A percentile compares a stretch with the other conserved stretches of the same genome.
phyloP scores from a whole-genome alignment of 2,113 vertebrate genomes.

The Oenanthe melanoleuca region DNA sequence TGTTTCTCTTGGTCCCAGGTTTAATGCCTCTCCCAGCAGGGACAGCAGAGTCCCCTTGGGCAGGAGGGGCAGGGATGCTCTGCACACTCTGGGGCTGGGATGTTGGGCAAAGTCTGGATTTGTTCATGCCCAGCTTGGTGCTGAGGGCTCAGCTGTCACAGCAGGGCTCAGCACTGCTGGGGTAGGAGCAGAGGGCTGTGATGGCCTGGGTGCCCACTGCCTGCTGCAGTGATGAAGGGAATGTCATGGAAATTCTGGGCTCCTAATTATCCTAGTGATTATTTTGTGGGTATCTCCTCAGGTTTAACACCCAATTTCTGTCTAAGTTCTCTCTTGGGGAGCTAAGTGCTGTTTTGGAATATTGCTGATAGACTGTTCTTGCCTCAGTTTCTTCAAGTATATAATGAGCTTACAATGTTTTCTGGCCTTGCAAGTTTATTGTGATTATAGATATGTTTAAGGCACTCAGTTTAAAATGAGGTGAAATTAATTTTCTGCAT shows the following conservation, averaged over 20 bases:
- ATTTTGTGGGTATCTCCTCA: neutral
- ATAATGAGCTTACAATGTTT: neutral
- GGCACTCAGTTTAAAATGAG: neutral
- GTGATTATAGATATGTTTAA: neutral
- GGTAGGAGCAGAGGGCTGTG: neutral
- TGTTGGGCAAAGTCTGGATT: neutral
- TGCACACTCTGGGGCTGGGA: neutral
- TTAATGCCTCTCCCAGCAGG: neutral
- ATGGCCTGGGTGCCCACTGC: neutral
- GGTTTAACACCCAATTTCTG: neutral
- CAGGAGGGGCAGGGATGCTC: neutral
- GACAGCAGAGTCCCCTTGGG: neutral
- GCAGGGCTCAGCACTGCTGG: neutral
- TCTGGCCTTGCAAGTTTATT: neutral
- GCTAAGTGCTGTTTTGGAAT: neutral
- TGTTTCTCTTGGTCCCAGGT: neutral
- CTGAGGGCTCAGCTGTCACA: neutral
- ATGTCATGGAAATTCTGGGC: neutral
- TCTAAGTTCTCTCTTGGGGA: neutral
- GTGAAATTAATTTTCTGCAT: neutral
- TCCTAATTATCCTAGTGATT: neutral
- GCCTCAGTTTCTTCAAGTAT: neutral
- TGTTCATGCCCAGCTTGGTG: accelerated
- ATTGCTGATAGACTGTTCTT: neutral
- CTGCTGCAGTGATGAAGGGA: neutral